Evolutionary conservation across 2,888 invertebrate species (phyloP).

Genomic region (Melinaea marsaeus): DNA sequence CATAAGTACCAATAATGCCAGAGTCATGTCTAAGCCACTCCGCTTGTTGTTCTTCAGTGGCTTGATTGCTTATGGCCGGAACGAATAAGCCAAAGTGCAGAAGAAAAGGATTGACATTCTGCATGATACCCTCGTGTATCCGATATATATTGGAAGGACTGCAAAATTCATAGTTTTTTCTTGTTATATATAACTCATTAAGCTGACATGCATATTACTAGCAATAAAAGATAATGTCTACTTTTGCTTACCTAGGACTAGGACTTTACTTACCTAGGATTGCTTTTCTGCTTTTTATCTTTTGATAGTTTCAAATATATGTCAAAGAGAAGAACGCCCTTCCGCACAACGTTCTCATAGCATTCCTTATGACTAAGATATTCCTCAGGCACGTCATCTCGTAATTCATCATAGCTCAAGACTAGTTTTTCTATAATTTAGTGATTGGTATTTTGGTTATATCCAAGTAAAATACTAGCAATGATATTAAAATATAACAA

Average conservation of each 20-base stretch:
- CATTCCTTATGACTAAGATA: conserved; percentile 90
- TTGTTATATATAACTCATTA: too few relatives aligned
- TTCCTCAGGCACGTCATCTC: conserved; percentile 82
- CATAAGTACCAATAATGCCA: conserved; percentile 93
- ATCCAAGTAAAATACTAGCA: not conserved
- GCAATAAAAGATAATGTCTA: too few relatives aligned
- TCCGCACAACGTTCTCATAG: conserved; percentile 85
- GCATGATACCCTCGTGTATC: conserved; percentile 49
- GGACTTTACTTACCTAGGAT: conserved; percentile 12
- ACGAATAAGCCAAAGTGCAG: conserved; percentile 95
- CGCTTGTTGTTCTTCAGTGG: conserved; percentile 88
- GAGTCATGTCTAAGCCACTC: conserved; percentile 89
- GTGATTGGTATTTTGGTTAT: not conserved
- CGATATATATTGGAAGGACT: conserved; percentile 49
- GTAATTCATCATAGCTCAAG: conserved; percentile 46
- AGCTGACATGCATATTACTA: too few relatives aligned
- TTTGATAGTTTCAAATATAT: conserved; percentile 26
- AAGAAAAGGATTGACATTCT: conserved; percentile 82
- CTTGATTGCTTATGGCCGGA: conserved; percentile 90
- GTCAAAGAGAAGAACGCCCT: conserved; percentile 81
- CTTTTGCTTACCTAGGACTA: not conserved
- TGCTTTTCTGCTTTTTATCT: conserved; percentile 9
- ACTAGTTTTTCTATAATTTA: conserved; percentile 36
- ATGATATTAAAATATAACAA: too few relatives aligned
- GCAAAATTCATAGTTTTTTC: too few relatives aligned